Percentiles rank a stretch among this genome's conserved stretches.
Conservation (phyloP, 2,797 vertebrate species). For the Mormyrus proboscirostris region DNA sequence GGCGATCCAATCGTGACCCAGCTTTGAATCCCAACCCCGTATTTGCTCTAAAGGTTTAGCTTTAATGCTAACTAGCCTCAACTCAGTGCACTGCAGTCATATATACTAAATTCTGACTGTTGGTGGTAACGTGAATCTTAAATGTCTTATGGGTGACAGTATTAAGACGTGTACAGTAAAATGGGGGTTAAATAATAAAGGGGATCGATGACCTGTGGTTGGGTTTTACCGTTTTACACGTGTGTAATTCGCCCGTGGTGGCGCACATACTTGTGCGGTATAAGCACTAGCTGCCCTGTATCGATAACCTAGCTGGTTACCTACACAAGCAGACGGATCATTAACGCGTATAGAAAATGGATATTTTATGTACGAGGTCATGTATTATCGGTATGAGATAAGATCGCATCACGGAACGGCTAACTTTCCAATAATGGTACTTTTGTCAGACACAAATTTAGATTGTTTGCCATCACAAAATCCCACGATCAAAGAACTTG, state of each 20-base stretch:
- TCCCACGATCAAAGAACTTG: too few species aligned
- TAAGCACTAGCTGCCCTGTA: not conserved
- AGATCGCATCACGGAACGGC: not conserved
- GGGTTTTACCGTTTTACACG: not conserved
- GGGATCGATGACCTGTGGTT: not conserved
- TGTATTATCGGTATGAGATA: not conserved
- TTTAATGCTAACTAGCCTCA: not conserved
- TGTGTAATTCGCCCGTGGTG: slow-evolving; percentile 1
- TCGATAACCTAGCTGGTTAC: not conserved
- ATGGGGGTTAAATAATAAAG: not conserved
- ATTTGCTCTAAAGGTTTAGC: not conserved
- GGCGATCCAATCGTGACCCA: not conserved
- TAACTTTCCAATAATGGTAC: not conserved
- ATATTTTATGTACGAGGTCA: not conserved
- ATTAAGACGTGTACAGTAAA: not conserved
- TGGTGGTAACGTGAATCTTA: not conserved
- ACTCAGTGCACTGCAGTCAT: not conserved
- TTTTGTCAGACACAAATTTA: not conserved
- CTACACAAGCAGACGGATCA: not conserved
- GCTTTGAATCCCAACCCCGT: not conserved
- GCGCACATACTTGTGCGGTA: not conserved
- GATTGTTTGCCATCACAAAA: not conserved
- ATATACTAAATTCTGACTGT: not conserved
- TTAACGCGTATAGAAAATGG: not conserved
- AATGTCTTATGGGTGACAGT: not conserved